Percentiles rank a stretch among this genome's conserved stretches.
phyloP scores from a whole-genome alignment of 2,113 vertebrate species.

The Pedetes capensis region DNA sequence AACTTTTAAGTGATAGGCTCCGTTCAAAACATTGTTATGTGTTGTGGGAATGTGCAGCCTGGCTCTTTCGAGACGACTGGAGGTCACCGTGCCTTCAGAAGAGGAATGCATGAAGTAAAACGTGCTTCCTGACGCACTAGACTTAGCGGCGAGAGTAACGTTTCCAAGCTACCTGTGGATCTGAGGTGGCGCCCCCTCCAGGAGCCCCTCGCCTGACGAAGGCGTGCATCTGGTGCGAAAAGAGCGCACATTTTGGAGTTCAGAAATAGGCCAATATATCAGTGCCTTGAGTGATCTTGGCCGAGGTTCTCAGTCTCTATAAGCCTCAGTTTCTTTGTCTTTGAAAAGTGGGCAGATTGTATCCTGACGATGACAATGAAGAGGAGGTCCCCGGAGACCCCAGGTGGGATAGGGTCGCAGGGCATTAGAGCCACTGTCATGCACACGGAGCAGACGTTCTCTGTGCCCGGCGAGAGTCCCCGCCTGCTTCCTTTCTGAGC shows the following conservation, averaged over 20 bases:
- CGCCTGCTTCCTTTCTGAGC: accelerated
- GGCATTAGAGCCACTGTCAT: accelerated
- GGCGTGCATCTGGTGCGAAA: accelerated
- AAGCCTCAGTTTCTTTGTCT: neutral
- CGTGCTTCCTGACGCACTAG: accelerated
- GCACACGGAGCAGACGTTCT: accelerated
- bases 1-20: neutral
- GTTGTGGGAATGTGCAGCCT: neutral
- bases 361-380: no score
- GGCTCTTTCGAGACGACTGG: no score
- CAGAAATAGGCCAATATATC: accelerated
- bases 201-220: accelerated
- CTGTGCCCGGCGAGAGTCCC: no score
- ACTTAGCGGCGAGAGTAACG: accelerated
- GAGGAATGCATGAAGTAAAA: neutral
- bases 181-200: accelerated
- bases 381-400: no score
- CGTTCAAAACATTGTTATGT: neutral
- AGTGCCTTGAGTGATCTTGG: neutral
- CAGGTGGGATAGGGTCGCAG: no score
- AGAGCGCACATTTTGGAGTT: accelerated
- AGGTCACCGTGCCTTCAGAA: neutral
- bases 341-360: neutral
- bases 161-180: accelerated
- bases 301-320: neutral